Evolutionary conservation across 2,113 vertebrate species (phyloP).

Genomic region (Microtus richardsoni): DNA sequence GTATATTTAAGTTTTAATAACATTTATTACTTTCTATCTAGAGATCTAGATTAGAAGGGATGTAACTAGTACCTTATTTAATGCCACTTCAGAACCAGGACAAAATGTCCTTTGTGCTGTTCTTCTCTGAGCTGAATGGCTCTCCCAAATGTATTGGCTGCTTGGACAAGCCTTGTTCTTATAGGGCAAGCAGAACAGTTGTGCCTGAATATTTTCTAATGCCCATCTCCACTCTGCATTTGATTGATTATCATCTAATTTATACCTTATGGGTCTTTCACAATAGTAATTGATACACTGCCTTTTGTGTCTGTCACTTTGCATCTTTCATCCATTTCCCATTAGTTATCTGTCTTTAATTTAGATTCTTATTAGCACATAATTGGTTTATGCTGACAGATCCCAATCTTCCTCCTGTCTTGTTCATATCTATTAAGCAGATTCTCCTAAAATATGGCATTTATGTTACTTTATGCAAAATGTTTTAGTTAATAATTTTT

Average conservation of each 20-base stretch:
- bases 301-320: neutral
- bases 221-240: neutral
- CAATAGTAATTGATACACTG: neutral
- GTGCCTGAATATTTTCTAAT: neutral
- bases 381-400: neutral
- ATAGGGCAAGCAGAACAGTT: neutral
- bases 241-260: neutral
- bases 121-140: neutral
- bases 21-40: conserved; percentile 20
- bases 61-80: neutral
- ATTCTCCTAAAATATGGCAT: neutral
- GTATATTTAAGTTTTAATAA: neutral
- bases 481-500: neutral
- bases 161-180: neutral
- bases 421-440: neutral
- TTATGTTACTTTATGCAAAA: neutral
- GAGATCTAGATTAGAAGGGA: conserved; percentile 8
- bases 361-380: neutral
- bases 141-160: neutral
- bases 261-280: neutral
- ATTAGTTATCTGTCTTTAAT: neutral
- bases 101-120: neutral
- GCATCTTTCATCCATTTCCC: neutral
- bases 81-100: neutral
- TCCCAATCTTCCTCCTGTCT: neutral